Conservation (phyloP, 2,113 vertebrate species). For the Cinclus cinclus region DNA sequence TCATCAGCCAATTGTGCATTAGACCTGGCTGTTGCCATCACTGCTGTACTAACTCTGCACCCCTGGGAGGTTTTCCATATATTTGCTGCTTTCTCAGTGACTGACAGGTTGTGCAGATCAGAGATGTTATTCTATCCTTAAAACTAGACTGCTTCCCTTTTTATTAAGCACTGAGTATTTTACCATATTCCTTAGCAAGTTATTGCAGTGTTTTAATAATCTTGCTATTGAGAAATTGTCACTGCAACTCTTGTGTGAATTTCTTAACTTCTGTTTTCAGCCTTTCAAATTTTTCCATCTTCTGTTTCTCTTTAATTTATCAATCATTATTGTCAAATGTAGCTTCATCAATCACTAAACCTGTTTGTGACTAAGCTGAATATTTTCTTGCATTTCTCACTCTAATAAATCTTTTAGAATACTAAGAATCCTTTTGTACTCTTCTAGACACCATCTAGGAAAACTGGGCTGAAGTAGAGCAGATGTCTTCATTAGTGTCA, state of each 20-base stretch:
- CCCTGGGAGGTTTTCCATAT: neutral
- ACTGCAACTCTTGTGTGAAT: neutral
- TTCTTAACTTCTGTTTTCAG: neutral
- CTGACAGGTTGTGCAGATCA: neutral
- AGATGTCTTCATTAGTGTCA: neutral
- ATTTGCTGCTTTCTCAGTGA: neutral
- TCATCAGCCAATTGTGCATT: neutral
- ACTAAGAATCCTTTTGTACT: neutral
- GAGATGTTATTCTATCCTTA: neutral
- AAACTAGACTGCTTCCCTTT: neutral
- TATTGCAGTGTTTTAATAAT: neutral
- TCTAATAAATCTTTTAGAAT: neutral
- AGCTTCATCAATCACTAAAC: neutral
- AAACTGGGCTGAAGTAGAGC: neutral
- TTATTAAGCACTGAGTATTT: neutral
- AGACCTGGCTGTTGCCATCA: neutral
- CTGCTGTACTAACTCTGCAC: neutral
- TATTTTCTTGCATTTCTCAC: neutral
- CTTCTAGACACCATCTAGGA: neutral
- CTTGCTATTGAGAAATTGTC: neutral
- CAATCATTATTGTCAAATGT: neutral
- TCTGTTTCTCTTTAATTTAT: neutral
- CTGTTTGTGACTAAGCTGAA: neutral
- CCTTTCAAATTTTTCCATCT: neutral
- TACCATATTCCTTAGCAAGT: neutral